These are phyloP conservation scores for Macrophya annulata DNA, from an alignment of 2,888 invertebrate genomes.

Conservation along the genomic window DNA sequence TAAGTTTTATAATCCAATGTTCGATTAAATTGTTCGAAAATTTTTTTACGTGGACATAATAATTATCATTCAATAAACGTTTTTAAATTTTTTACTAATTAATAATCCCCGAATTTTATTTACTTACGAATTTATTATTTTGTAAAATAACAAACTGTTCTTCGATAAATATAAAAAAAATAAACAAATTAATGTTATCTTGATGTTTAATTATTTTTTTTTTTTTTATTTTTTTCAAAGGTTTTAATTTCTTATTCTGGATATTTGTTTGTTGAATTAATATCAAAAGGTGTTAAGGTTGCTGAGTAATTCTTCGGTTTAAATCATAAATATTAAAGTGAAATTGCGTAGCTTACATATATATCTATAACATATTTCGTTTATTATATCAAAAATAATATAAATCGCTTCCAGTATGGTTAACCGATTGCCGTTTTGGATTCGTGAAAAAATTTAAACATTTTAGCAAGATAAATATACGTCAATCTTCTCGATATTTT, in stretches of 20 bases:
- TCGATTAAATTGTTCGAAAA: too few relatives aligned
- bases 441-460: conserved; percentile 53
- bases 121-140: too few relatives aligned
- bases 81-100: neutral
- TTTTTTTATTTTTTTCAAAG: neutral
- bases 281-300: neutral
- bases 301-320: neutral
- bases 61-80: neutral
- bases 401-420: conserved; percentile 35
- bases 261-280: neutral
- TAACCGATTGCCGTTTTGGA: conserved; percentile 34
- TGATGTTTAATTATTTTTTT: neutral
- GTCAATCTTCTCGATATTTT: conserved; percentile 58
- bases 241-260: neutral
- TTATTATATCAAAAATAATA: neutral
- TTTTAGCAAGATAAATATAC: conserved; percentile 57
- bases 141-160: too few relatives aligned
- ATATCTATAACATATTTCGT: neutral
- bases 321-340: neutral
- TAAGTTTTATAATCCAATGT: neutral
- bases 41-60: neutral
- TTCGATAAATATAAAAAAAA: neutral
- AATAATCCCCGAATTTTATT: neutral
- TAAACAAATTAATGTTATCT: neutral
- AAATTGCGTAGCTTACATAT: neutral